Base-by-base conservation (phyloP, 1,140 invertebrate genomes). In the Drosophila orosa region DNA sequence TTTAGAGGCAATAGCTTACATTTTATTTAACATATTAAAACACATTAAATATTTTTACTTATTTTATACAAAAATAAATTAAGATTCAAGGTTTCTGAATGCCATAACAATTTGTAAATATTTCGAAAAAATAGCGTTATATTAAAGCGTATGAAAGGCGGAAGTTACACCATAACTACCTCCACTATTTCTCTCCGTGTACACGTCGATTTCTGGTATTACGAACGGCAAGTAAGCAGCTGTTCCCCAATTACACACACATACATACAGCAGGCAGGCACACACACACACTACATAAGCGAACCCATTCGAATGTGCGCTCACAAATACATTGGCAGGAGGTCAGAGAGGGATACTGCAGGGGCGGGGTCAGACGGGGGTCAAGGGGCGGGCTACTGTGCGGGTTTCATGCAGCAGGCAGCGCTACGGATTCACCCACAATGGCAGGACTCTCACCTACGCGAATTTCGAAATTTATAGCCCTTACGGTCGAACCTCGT, bases 171-270 rank as follows among this genome's bases (percentile, higher is more conserved):
- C 5, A 35, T 24, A n/a, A n/a, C 19, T 12, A 24, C 6, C 35
- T 17, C 9, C 2, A 7, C 12, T 2, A 17, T 45, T 57, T 71
- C 42, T 71, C 39, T 22, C 52, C 13, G 40, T 71, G 42, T 33
- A 19, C 15, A 45, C 39, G 31, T n/a, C 39, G 3, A 39, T 15
- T 33, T 24, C 17, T 68, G 55, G 24, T 37, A 24, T 27, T n/a
- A 61, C 47, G 25, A 44, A 74, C 37, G 35, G 33, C 22, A 25
- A 45, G 31, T 73, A 48, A 71, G 61, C 60, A 83, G 65, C 69
- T 60, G 68, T 45, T 78, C 77, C 74, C 74, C 81, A 85, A 80
- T 85, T 80, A 85, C 66, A 74, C 66, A 62, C 50, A 37, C 29
- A n/a, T n/a, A 55, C 63, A 69, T 24, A 65, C 47, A 50, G 29